Conservation (phyloP, 2,888 invertebrate genomes). For the Netelia fuscicornis region DNA sequence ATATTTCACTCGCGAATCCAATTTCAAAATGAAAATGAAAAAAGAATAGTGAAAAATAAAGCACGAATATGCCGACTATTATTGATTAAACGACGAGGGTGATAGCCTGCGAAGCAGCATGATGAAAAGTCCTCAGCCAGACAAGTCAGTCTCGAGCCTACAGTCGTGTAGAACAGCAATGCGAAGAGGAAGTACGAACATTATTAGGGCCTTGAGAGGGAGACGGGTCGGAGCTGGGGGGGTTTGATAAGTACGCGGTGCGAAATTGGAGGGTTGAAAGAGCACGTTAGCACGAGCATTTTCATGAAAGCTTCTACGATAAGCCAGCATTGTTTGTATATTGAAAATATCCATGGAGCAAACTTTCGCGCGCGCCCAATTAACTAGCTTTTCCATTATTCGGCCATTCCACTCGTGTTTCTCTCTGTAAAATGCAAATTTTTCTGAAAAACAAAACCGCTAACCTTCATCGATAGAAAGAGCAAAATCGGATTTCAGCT, state of each 20-base stretch:
- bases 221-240: slow-evolving; percentile 39
- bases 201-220: slow-evolving; percentile 68
- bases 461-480: too few species aligned
- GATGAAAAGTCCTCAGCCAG: slow-evolving; percentile 26
- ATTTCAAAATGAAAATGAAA: slow-evolving; percentile 33
- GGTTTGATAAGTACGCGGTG: slow-evolving; percentile 60
- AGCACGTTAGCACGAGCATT: slow-evolving; percentile 61
- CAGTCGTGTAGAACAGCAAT: slow-evolving; percentile 66
- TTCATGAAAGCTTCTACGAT: slow-evolving; percentile 73
- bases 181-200: slow-evolving; percentile 67
- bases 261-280: slow-evolving; percentile 67
- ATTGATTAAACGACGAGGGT: slow-evolving; percentile 39
- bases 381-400: too few species aligned
- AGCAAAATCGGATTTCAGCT: too few species aligned
- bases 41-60: slow-evolving; percentile 23
- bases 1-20: slow-evolving; percentile 51
- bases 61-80: not conserved
- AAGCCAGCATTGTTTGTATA: slow-evolving; percentile 65
- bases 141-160: slow-evolving; percentile 47
- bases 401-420: too few species aligned
- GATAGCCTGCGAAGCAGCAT: slow-evolving; percentile 12
- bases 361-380: too few species aligned
- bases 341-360: not conserved
- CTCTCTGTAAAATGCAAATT: too few species aligned
- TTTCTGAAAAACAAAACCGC: too few species aligned